Evolutionary conservation across 1,140 invertebrate species (phyloP), one percentile per base, ranked within the genome.

Genomic region (Condylostylus longicornis): DNA sequence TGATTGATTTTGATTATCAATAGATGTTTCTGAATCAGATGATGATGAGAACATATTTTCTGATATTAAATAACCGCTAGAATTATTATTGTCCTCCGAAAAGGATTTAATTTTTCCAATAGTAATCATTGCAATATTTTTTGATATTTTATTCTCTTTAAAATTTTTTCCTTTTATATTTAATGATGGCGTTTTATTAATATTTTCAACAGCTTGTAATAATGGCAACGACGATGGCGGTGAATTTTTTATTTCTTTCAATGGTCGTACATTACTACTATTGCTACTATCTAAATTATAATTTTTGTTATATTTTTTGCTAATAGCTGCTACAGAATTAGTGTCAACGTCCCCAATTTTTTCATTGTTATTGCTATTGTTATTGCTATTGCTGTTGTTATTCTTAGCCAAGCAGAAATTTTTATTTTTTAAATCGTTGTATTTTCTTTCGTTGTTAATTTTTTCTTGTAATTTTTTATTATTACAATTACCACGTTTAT

Each of bases 41-140:
- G 68, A 67, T 14, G 67, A 68, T 3, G 60, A 58, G 47, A 66
- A 68, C 18, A 65, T 64, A 43, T 66, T 68, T 46, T 72, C 70
- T 20, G 66, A 66, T 18, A 65, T 58, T 28, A 74, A 50, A 47
- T 72, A 68, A n/a, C 66, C 70, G 4, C 50, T 38, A n/a, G 25
- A 7, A 5, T n/a, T 32, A 15, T 20, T 3, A n/a, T 20, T 35
- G 10, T 42, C 33, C 27, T 13, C 27, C 30, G n/a, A n/a, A n/a
- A n/a, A n/a, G 4, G 14, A 15, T 15, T 43, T 43, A 9, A 43
- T 15, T 35, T 43, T 43, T n/a, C 42, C 42, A 33, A 43, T 32
- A 22, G 42, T 37, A 23, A 43, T 43, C 42, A 43, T 43, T 18
- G 41, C 17, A 36, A 25, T 37, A 19, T 0, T n/a, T 32, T 23